Conservation (phyloP, 2,888 invertebrate species). For the Neoscelio sp. region DNA sequence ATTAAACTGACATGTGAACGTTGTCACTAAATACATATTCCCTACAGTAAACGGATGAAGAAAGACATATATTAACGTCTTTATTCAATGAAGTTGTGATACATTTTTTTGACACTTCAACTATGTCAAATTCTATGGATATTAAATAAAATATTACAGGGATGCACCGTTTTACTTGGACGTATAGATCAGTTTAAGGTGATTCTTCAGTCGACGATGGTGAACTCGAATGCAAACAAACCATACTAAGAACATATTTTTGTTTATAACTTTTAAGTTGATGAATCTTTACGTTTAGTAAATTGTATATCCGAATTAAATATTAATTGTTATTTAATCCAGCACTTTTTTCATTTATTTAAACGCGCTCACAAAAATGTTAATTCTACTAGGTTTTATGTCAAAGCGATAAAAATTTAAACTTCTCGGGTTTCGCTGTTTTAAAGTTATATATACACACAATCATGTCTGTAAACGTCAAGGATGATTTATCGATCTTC, state of each 20-base stretch:
- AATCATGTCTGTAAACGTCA: constrained; percentile 44
- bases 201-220: no score
- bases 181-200: no score
- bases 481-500: constrained; percentile 47
- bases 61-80: no score
- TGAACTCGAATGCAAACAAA: no score
- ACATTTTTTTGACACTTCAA: no score
- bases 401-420: constrained; percentile 44
- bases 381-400: constrained; percentile 42
- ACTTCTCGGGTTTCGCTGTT: constrained; percentile 54
- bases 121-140: no score
- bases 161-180: no score
- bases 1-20: neutral
- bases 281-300: no score
- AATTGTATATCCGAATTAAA: neutral
- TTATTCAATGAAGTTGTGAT: constrained; percentile 29
- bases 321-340: constrained; percentile 44
- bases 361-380: constrained; percentile 23
- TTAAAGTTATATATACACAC: constrained; percentile 23
- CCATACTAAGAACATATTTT: no score
- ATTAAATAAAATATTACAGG: no score
- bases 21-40: neutral
- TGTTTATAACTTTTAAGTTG: no score
- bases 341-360: constrained; percentile 33
- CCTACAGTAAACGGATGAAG: no score